Percentiles rank a stretch among this genome's conserved stretches.
These are phyloP conservation scores for Andrena cerasifolii DNA, from an alignment of 1,140 invertebrate genomes.

Conservation along the genomic window DNA sequence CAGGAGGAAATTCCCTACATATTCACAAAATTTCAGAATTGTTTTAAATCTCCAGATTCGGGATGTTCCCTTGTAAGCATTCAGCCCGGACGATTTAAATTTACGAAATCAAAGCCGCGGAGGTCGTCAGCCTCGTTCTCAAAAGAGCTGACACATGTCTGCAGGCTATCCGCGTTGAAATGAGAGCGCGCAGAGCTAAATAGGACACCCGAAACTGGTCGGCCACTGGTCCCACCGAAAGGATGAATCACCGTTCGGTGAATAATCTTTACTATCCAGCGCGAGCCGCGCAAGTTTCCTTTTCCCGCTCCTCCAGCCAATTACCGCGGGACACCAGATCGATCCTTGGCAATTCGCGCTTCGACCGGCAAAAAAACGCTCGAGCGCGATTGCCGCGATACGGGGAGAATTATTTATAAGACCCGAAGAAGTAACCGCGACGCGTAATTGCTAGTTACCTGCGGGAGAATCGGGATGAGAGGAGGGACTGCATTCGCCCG, in stretches of 20 bases:
- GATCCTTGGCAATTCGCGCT: not conserved
- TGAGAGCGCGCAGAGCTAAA: not conserved
- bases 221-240: not conserved
- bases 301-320: not conserved
- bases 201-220: slow-evolving; percentile 6
- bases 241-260: not conserved
- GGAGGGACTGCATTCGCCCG: not conserved
- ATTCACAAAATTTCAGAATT: too few species aligned
- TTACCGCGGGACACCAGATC: not conserved
- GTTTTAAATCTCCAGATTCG: too few species aligned
- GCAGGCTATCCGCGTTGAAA: not conserved
- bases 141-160: not conserved
- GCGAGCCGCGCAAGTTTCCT: not conserved
- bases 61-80: too few species aligned
- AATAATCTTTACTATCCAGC: not conserved
- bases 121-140: not conserved
- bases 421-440: not conserved
- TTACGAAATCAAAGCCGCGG: too few species aligned
- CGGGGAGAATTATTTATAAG: slow-evolving; percentile 12
- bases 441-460: slow-evolving; percentile 1
- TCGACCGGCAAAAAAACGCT: not conserved
- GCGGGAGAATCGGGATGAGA: not conserved
- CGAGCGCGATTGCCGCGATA: not conserved
- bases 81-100: too few species aligned
- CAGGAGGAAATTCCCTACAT: too few species aligned